Base-by-base conservation (phyloP, 2,797 vertebrate species). In the Pantherophis vulpinus region DNA sequence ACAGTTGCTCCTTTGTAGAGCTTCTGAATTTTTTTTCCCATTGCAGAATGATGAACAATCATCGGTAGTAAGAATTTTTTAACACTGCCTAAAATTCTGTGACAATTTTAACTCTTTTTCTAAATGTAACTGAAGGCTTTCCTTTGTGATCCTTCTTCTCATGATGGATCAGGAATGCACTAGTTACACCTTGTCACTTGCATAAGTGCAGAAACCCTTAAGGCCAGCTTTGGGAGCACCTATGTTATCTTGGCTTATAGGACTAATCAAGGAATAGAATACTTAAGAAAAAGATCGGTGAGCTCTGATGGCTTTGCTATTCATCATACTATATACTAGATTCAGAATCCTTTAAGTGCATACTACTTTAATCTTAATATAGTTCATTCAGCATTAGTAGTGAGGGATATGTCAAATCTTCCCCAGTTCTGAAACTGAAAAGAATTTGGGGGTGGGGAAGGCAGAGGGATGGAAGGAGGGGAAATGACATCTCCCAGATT, bases 1-100 rank as follows among this genome's bases (percentile, higher is more conserved):
- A 61, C 47, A 23, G 55, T 88, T 97, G 95, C 93, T 97, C 94
- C 23, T 96, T 95, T 96, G 58, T 86, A 88, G 92, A 95, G 66
- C 70, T 90, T 94, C 89, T 91, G 87, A 32, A 63, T 93, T 92
- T 93, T 91, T 92, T 92, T 16, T 4, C 59, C 61, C 61, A 59
- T 83, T 70, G 91, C n/a, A 27, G 0, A 2, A 25, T 70, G 89
- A 74, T 13, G 90, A 91, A 91, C 18, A 90, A 90, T 54, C n/a
- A 32, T 60, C 95, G 61, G 88, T 3, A 2, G 92, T 95, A 92
- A 59, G 18, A 91, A 90, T 29, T 61, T 29, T 59, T 93, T 91
- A 83, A 92, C 9, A 90, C 32, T 13, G 25, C n/a, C 51, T 94
- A 94, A 94, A 92, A 92, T 90, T 54, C 1, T 20, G 93, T 95